Percentiles rank a stretch among this genome's conserved stretches.
phyloP scores from a whole-genome alignment of 2,113 vertebrate genomes.

The Phalacrocorax carbo region DNA sequence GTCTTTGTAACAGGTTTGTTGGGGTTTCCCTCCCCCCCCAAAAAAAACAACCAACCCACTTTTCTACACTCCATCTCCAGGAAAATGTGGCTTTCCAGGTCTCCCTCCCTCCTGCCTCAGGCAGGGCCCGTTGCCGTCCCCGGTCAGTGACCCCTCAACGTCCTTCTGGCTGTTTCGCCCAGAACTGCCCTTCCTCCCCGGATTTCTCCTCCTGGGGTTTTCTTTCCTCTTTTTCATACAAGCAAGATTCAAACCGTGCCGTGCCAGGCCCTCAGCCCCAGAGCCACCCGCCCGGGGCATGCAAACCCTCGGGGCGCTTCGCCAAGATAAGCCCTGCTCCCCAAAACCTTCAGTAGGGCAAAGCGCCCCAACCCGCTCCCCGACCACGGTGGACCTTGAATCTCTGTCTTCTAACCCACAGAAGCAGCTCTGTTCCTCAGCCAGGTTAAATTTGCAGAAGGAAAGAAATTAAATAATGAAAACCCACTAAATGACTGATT shows the following conservation, averaged over 20 bases:
- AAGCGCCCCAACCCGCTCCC: background rate
- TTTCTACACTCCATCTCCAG: background rate
- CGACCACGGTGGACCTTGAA: background rate
- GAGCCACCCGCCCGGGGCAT: rapidly evolving
- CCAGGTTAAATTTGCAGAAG: background rate
- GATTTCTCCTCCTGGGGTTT: background rate
- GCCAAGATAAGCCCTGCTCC: background rate
- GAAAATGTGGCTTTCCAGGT: background rate
- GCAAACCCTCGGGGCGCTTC: background rate
- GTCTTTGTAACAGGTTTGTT: background rate
- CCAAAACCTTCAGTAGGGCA: rapidly evolving
- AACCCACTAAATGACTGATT: background rate
- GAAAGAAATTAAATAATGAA: rapidly evolving
- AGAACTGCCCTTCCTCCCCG: background rate
- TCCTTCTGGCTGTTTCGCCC: background rate
- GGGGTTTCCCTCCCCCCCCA: background rate
- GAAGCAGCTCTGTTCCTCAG: background rate
- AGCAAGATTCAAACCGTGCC: background rate
- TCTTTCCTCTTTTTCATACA: background rate
- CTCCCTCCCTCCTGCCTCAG: rapidly evolving
- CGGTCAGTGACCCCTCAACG: rapidly evolving
- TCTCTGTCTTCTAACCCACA: background rate
- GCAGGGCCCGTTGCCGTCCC: background rate
- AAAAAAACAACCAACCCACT: background rate
- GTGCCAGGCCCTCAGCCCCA: background rate